Conservation (phyloP, 2,888 invertebrate genomes). For the Lampropteryx suffumata region DNA sequence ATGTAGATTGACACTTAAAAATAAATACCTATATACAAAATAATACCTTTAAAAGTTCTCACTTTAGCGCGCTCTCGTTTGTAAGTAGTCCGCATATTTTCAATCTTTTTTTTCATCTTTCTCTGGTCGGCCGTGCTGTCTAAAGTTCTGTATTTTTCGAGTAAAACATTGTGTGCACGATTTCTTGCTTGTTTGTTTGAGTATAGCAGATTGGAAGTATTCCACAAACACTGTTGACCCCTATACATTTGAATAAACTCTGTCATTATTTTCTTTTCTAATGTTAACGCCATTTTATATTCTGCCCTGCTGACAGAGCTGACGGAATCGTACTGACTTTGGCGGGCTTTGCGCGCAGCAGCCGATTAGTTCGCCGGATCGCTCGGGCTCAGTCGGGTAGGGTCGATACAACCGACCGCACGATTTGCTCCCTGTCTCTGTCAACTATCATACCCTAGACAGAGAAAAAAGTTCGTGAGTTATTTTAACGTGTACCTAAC, state of each 20-base stretch:
- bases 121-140: not conserved
- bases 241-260: constrained; percentile 9
- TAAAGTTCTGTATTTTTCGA: constrained; percentile 9
- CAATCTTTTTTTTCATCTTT: constrained; percentile 39
- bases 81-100: constrained; percentile 40
- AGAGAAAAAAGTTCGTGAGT: not conserved
- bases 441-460: not conserved
- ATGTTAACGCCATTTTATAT: constrained; percentile 4
- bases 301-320: constrained; percentile 11
- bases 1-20: no score
- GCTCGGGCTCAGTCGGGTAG: constrained; percentile 8
- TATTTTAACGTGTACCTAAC: not conserved
- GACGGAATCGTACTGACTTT: constrained; percentile 25
- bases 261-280: constrained; percentile 2
- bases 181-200: constrained; percentile 16
- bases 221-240: constrained; percentile 33
- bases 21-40: not conserved
- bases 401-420: not conserved
- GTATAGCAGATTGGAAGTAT: constrained; percentile 32
- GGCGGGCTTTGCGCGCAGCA: not conserved
- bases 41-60: no score
- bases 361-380: constrained; percentile 15
- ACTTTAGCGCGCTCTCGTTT: constrained; percentile 41
- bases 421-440: constrained; percentile 1
- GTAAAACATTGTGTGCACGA: constrained; percentile 6